These are phyloP conservation scores for Ochotona princeps DNA, from an alignment of 2,113 vertebrate species.

Conservation along the genomic window DNA sequence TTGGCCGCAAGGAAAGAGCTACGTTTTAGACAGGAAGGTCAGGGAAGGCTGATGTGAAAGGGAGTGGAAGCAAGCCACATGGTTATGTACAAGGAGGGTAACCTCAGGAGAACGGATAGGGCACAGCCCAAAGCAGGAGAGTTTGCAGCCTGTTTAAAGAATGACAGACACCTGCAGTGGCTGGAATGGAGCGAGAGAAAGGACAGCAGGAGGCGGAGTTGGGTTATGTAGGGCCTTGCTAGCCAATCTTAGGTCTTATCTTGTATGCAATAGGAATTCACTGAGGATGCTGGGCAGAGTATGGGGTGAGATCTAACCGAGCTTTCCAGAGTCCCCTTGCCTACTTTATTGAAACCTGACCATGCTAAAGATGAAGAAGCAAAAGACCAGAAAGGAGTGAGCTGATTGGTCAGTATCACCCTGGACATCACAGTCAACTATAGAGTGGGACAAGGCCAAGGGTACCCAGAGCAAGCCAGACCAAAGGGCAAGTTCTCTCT, in stretches of 20 bases:
- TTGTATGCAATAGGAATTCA: background rate
- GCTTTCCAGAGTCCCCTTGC: background rate
- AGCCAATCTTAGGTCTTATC: background rate
- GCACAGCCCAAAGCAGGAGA: background rate
- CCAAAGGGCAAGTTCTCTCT: background rate
- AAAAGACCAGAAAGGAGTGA: background rate
- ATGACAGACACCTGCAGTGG: accelerated
- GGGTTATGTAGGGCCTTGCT: too few relatives aligned
- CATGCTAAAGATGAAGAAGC: background rate
- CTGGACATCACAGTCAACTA: background rate
- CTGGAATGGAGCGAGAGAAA: too few relatives aligned
- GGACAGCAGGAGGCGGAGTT: background rate
- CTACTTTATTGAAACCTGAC: background rate
- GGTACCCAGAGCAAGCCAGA: background rate
- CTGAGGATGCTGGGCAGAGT: background rate
- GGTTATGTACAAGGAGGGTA: too few relatives aligned
- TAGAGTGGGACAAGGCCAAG: background rate
- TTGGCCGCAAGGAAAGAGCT: background rate
- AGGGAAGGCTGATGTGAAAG: background rate
- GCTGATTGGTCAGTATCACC: background rate
- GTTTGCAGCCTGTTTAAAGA: background rate
- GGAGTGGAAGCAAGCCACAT: background rate
- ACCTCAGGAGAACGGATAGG: background rate
- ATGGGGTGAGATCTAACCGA: background rate
- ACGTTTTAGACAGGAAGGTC: background rate